These are phyloP conservation scores for Smutsia gigantea DNA, from an alignment of 2,797 vertebrate species.

Conservation along the genomic window DNA sequence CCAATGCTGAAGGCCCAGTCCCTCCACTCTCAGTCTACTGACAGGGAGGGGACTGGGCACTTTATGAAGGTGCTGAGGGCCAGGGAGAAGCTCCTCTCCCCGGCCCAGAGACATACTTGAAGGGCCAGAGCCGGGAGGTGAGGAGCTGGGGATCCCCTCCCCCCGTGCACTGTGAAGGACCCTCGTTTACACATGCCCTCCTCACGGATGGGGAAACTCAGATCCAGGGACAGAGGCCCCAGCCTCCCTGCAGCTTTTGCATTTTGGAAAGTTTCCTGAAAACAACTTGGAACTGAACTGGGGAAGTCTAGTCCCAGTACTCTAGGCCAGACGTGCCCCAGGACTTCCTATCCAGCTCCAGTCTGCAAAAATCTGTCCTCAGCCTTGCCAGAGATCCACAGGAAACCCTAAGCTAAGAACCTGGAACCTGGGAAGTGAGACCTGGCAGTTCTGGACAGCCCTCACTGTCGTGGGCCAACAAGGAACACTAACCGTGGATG, in stretches of 20 bases:
- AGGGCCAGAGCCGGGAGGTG: constrained; percentile 75
- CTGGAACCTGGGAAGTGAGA: constrained; percentile 29
- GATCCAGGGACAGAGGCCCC: constrained; percentile 74
- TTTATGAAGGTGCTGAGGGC: constrained; percentile 82
- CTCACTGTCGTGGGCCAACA: constrained; percentile 44
- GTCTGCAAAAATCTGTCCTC: constrained; percentile 25
- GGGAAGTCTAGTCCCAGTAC: constrained; percentile 35
- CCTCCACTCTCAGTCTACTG: constrained; percentile 36
- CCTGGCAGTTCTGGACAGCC: constrained; percentile 40
- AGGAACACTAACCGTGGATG: constrained; percentile 65
- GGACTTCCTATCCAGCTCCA: constrained; percentile 58
- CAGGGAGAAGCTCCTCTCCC: constrained; percentile 73
- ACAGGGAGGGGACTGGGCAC: constrained; percentile 61
- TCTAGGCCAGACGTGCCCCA: constrained; percentile 41
- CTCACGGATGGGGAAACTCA: constrained; percentile 59
- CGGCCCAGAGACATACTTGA: constrained; percentile 83
- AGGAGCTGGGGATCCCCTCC: constrained; percentile 56
- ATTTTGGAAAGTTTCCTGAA: constrained; percentile 69
- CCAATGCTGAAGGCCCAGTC: constrained; percentile 58
- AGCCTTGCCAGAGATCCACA: constrained; percentile 60
- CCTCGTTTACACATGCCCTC: constrained; percentile 80
- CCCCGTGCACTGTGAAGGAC: constrained; percentile 81
- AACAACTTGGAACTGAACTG: constrained; percentile 61
- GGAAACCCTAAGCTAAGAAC: constrained; percentile 27
- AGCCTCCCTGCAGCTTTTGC: constrained; percentile 65